Evolutionary conservation across 1,140 invertebrate species (phyloP).

Genomic region (Zaprionus ghesquierei): DNA sequence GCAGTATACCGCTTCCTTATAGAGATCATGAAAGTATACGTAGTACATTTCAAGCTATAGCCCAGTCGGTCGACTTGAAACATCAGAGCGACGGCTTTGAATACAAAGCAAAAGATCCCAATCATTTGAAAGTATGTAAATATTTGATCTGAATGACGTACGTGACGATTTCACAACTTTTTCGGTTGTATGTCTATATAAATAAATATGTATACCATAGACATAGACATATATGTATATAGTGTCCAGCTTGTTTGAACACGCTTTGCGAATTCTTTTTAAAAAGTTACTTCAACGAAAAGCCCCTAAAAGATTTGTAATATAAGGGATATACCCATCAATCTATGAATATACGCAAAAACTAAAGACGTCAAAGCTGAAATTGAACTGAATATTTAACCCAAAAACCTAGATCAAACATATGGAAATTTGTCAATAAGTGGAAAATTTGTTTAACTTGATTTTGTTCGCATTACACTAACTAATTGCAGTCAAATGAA

Average conservation of each 20-base stretch:
- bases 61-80: neutral
- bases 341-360: neutral
- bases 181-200: too few relatives aligned
- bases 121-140: constrained; percentile 34
- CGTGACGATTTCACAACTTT: neutral
- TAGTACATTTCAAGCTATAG: neutral
- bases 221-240: neutral
- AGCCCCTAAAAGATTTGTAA: neutral
- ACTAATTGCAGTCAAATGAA: neutral
- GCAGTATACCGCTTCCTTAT: neutral
- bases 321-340: constrained; percentile 2
- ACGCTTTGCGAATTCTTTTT: constrained; percentile 32
- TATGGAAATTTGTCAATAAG: neutral
- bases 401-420: neutral
- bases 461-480: neutral
- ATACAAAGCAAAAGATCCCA: constrained; percentile 35
- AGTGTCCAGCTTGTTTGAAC: constrained; percentile 5
- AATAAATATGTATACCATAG: neutral
- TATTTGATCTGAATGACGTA: constrained; percentile 39
- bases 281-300: constrained; percentile 10
- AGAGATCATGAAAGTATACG: neutral
- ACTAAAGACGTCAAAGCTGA: neutral
- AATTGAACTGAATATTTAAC: neutral
- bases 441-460: neutral
- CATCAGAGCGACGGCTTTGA: constrained; percentile 1